Base-by-base conservation (phyloP, 2,888 invertebrate species). In the Pandemis corylana region DNA sequence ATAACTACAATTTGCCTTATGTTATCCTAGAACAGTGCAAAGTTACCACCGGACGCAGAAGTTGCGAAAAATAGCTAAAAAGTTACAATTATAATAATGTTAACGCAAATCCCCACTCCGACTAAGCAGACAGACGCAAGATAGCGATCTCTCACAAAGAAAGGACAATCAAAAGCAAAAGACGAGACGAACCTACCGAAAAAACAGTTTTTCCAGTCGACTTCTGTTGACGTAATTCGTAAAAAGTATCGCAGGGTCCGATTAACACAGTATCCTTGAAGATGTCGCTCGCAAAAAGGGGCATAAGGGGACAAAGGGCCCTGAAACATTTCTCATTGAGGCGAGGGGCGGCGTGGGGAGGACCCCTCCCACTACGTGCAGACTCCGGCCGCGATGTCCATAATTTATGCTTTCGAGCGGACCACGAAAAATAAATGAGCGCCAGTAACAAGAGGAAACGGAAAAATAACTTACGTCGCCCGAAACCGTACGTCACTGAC, bases 261-360 rank as follows among this genome's bases (percentile, higher is more conserved):
- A 92, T 93, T 93, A 93, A 91, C 91, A 92, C 91, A 90, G 92
- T 92, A 93, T 93, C 92, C 94, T 93, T 93, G 91, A 92, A 91
- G 92, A 92, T 87, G 89, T 91, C 92, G 86, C 88, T 87, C 88
- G 86, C 91, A 92, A 93, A 92, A 93, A 90, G 89, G 89, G 90
- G 86, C 89, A 88, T 83, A 85, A 88, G 90, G 89, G 91, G 89
- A 91, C 89, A 91, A 90, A 90, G 88, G 89, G 88, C 86, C 86
- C 90, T 85, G 90, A 89, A 92, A 93, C 92, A 91, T 93, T 93
- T 93, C 91, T 92, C 92, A 90, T 88, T 87, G 90, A 88, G 85
- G 83, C 85, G 84, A 80, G 80, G 86, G 83, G 82, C 76, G 82
- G 80, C 76, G 59, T 59, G 59, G 59, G 59, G 28, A 28, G 59